phyloP scores from a whole-genome alignment of 2,113 vertebrate genomes.

The human region GRCh38 chr4:189637501-189638000 shows the following conservation, averaged over 20 bases:
- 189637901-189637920: neutral
- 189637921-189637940: neutral
- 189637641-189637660: neutral
- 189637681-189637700: neutral
- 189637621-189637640: neutral
- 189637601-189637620: neutral
- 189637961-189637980: neutral
- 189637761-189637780: neutral
- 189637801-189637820: neutral
- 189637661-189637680: neutral
- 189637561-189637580: neutral
- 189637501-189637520: neutral
- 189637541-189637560: conserved; percentile 10
- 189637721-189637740: neutral
- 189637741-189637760: conserved; percentile 13
- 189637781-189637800: neutral
- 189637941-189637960: accelerated
- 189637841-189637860: neutral
- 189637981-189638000: accelerated
- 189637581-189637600: neutral
- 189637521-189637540: neutral
- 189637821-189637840: neutral
- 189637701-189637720: neutral
- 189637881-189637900: neutral
- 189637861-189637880: neutral